phyloP scores from a whole-genome alignment of 2,113 vertebrate genomes.

The human region GRCh38 chrX:147612001-147612500 shows the following conservation, averaged over 20 bases:
- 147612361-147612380: background rate
- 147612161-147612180: background rate
- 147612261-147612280: background rate
- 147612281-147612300: background rate
- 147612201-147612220: background rate
- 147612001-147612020: background rate
- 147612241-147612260: background rate
- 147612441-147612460: background rate
- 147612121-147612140: background rate
- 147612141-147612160: background rate
- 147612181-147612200: background rate
- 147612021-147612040: background rate
- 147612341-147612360: background rate
- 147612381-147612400: background rate
- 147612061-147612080: background rate
- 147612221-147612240: background rate
- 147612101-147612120: background rate
- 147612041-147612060: background rate
- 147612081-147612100: background rate
- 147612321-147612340: background rate
- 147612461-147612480: background rate
- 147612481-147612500: background rate
- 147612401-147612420: background rate
- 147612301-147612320: background rate
- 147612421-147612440: background rate